phyloP scores from a whole-genome alignment of 2,113 vertebrate genomes.

The Serilophus lunatus region DNA sequence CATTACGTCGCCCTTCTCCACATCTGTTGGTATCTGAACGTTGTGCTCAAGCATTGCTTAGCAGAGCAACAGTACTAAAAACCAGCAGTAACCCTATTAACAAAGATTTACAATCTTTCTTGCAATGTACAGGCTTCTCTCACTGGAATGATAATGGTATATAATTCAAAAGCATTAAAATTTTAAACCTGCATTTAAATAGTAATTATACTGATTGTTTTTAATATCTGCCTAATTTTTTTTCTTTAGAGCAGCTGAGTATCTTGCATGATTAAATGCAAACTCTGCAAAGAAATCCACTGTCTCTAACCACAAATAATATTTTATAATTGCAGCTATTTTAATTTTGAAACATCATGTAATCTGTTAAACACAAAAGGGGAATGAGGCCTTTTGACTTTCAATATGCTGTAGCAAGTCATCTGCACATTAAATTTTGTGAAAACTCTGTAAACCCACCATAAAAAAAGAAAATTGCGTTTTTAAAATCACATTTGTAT shows the following conservation, averaged over 20 bases:
- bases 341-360: constrained; percentile 39
- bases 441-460: constrained; percentile 36
- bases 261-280: constrained; percentile 1
- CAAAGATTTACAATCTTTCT: background rate
- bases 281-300: background rate
- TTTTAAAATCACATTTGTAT: constrained; percentile 73
- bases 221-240: constrained; percentile 2
- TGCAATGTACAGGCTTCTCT: background rate
- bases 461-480: constrained; percentile 63
- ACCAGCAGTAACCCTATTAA: background rate
- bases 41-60: background rate
- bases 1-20: background rate
- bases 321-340: constrained; percentile 38
- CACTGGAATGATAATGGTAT: constrained; percentile 1
- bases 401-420: constrained; percentile 49
- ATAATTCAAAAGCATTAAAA: constrained; percentile 31
- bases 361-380: constrained; percentile 44
- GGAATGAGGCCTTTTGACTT: constrained; percentile 46
- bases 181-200: constrained; percentile 24
- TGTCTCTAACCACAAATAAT: constrained; percentile 12
- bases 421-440: constrained; percentile 50
- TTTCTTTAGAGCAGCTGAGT: constrained; percentile 5
- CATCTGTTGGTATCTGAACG: background rate
- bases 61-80: background rate
- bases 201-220: constrained; percentile 31